Evolutionary conservation across 2,888 invertebrate species (phyloP), one percentile per base, ranked within the genome.

Genomic region (Chydorus sphaericus): DNA sequence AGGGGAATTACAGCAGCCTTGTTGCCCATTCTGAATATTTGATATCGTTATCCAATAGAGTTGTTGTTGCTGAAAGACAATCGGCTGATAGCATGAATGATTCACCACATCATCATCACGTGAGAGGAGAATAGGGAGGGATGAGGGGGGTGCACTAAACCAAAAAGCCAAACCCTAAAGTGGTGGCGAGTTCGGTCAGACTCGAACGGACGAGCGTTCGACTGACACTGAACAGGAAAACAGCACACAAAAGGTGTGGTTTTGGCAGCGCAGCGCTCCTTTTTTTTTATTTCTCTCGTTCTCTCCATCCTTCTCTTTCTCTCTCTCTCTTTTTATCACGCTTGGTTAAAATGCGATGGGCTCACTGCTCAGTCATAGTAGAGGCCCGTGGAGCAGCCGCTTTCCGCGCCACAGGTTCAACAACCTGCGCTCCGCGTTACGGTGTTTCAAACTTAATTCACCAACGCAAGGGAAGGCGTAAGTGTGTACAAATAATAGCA

Each of bases 171-270:
- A 28, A 26, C 18, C 11, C 11, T 44, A 23, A 36, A 28, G 28
- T 11, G 44, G 28, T 28, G 44, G 28, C 26, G 28, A 28, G 28
- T 26, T 23, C 28, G 26, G 44, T 28, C 3, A 44, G 44, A 26
- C 44, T 44, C 44, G 23, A 44, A 28, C 44, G 44, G 44, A 14
- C 44, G 44, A 44, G 26, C 44, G 44, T 28, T 44, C 44, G 44
- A 26, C 44, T 28, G 44, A 44, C 44, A 44, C 44, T 44, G 44
- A 44, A 44, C 44, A 44, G 44, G 44, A 44, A 44, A 44, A 44
- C 44, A 44, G 44, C 44, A 44, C 44, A 44, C 44, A 44, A 44
- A 44, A 44, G 44, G 44, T 44, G 44, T 44, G 44, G 44, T 44
- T 44, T 44, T 44, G 44, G 44, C 44, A 44, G 26, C 26, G 44